Evolutionary conservation across 2,888 invertebrate species (phyloP), one percentile per base, ranked within the genome.

Genomic region (Tipula lateralis): DNA sequence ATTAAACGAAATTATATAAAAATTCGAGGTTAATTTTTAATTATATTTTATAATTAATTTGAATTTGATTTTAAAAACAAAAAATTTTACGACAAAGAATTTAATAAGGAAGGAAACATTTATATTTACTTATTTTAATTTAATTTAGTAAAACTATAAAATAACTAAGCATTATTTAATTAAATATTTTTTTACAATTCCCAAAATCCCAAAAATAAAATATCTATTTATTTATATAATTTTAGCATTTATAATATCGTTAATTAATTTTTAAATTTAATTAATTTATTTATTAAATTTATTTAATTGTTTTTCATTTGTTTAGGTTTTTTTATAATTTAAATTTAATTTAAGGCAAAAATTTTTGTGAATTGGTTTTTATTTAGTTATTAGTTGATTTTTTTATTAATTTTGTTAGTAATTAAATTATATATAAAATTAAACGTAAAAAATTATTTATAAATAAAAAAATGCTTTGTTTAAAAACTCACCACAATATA

Each of bases 401-500:
- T 50, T 66, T 19, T 66, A 2, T 66, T 66, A 66, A 66, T 66
- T 24, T 66, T 66, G 66, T 66, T 66, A 66, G 9, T 24, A 24
- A 66, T n/a, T 9, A 66, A 66, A 66, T 66, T 66, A 66, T 66
- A 66, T 19, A 66, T 66, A 24, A 24, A 24, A 9, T 66, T 24
- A 66, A 66, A 24, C 24, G 9, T 9, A 66, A 66, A 44, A 50
- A 50, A 50, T 16, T 50, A 19, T 50, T 12, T 50, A 5, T 50
- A 50, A 50, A 50, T 16, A 19, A 50, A 50, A 36, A 16, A 16
- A 50, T 5, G 7, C 13, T 13, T 50, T 50, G 44, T 50, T 16
- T 66, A 66, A 66, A 66, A 66, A 66, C 66, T 66, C 66, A 66
- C 66, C 66, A 66, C 66, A 66, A 66, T 66, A 66, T 66, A 19